Percentiles rank a stretch among this genome's conserved stretches.
phyloP scores from a whole-genome alignment of 2,888 invertebrate genomes.

The Diaperis boleti region DNA sequence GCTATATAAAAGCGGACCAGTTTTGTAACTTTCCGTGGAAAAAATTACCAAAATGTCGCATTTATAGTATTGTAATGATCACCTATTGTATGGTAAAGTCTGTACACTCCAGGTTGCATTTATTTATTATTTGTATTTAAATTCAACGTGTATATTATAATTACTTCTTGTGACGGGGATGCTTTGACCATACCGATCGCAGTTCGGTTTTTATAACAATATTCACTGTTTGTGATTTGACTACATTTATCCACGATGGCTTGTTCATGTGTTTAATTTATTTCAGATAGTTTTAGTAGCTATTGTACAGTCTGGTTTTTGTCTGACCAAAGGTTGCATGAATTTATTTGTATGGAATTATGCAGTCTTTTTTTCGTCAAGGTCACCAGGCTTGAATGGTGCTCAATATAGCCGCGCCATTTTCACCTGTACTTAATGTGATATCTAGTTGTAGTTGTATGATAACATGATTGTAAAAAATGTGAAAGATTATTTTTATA shows the following conservation, averaged over 20 bases:
- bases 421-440: slow-evolving; percentile 52
- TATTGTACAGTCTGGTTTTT: slow-evolving; percentile 12
- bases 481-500: slow-evolving; percentile 36
- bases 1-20: slow-evolving; percentile 22
- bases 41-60: slow-evolving; percentile 21
- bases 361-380: background rate
- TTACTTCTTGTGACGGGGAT: too few relatives aligned
- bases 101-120: slow-evolving; percentile 6
- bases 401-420: slow-evolving; percentile 27
- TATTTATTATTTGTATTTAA: too few relatives aligned
- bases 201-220: background rate
- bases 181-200: too few relatives aligned
- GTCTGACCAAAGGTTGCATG: background rate
- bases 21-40: slow-evolving; percentile 13
- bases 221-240: slow-evolving; percentile 14
- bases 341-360: background rate
- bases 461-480: slow-evolving; percentile 22
- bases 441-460: slow-evolving; percentile 44
- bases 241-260: slow-evolving; percentile 5
- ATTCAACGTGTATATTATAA: too few relatives aligned
- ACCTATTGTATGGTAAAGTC: slow-evolving; percentile 3
- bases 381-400: slow-evolving; percentile 9
- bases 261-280: slow-evolving; percentile 3
- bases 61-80: slow-evolving; percentile 21
- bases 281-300: slow-evolving; percentile 3